These are phyloP conservation scores for Gallinago jamesoni DNA, from an alignment of 2,113 vertebrate genomes.

Conservation along the genomic window DNA sequence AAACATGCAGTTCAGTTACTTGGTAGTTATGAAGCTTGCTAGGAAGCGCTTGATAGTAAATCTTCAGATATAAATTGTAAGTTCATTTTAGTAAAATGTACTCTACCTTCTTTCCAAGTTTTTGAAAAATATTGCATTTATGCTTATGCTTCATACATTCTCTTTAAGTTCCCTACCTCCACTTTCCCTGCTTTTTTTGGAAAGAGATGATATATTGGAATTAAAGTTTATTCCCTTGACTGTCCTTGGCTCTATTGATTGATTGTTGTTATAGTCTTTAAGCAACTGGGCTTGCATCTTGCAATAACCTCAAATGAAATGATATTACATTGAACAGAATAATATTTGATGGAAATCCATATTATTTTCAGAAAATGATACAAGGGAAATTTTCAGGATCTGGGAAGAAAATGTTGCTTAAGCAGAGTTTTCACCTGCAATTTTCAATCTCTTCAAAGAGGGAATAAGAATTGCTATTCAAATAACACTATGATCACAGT, in stretches of 20 bases:
- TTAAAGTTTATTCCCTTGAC: not conserved
- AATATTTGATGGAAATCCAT: not conserved
- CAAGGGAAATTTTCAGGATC: not conserved
- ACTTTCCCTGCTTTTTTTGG: not conserved
- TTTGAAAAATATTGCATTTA: not conserved
- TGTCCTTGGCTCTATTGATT: not conserved
- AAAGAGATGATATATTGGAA: not conserved
- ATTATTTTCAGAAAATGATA: not conserved
- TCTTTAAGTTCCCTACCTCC: not conserved
- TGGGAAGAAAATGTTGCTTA: not conserved
- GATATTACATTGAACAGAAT: not conserved
- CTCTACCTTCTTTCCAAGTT: not conserved
- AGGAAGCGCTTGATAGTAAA: not conserved
- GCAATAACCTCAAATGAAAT: not conserved
- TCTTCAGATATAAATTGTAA: not conserved
- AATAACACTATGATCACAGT: not conserved
- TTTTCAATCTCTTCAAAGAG: not conserved
- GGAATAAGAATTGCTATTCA: fast-evolving
- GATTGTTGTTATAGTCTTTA: not conserved
- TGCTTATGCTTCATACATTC: not conserved
- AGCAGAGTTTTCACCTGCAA: not conserved
- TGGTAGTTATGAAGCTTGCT: not conserved
- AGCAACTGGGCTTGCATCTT: not conserved
- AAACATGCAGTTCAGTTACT: not conserved
- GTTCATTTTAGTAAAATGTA: not conserved